Conservation (phyloP, 2,888 invertebrate species). For the Macaria notata region DNA sequence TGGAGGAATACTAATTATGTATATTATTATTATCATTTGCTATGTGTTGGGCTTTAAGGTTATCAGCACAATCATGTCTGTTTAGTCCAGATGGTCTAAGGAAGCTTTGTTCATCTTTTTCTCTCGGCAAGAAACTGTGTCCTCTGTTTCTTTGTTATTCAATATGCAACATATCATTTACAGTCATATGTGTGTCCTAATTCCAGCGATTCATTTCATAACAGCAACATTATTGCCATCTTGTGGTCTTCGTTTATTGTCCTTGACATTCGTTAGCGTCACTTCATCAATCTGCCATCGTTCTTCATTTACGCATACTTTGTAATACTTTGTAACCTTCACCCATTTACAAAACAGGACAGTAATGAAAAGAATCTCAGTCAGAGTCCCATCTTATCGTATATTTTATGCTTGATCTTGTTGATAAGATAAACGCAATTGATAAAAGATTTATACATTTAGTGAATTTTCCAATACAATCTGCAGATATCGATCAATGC, state of each 20-base stretch:
- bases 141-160: too few species aligned
- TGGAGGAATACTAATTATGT: constrained; percentile 27
- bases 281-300: constrained; percentile 39
- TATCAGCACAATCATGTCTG: background rate
- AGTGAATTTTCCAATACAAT: too few species aligned
- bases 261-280: constrained; percentile 36
- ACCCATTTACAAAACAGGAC: constrained; percentile 3
- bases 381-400: background rate
- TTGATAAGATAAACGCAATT: background rate
- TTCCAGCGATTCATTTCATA: constrained; percentile 23
- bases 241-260: constrained; percentile 24
- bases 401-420: background rate
- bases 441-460: too few species aligned
- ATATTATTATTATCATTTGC: constrained; percentile 18
- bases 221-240: constrained; percentile 8
- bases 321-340: constrained; percentile 15
- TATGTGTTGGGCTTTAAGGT: constrained; percentile 1
- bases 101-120: too few species aligned
- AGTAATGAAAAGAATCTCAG: background rate
- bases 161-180: too few species aligned
- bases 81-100: too few species aligned
- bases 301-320: constrained; percentile 28
- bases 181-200: constrained; percentile 8
- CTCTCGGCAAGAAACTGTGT: too few species aligned
- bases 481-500: too few species aligned